These are phyloP conservation scores for Acronicta alni DNA, from an alignment of 2,888 invertebrate species.

Conservation along the genomic window DNA sequence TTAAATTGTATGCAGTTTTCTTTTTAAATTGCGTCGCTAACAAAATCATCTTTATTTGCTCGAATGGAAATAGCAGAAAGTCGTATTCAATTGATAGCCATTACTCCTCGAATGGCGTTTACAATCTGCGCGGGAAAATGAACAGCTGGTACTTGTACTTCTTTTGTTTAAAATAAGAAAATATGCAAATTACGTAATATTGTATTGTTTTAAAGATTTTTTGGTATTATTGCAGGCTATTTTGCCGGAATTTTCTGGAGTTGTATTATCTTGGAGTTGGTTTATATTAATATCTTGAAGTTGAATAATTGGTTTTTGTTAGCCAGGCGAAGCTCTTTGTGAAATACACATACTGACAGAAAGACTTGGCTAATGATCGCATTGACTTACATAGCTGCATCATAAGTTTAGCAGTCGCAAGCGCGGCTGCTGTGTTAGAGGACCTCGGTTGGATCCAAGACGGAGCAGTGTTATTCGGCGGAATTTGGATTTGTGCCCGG, in stretches of 20 bases:
- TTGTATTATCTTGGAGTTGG: no score
- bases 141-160: slow-evolving; percentile 51
- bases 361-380: no score
- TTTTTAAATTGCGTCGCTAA: neutral
- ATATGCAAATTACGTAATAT: slow-evolving; percentile 43
- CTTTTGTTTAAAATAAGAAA: slow-evolving; percentile 34
- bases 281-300: no score
- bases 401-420: no score
- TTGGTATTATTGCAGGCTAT: neutral
- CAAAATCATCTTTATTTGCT: slow-evolving; percentile 26
- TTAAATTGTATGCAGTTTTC: neutral
- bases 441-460: no score
- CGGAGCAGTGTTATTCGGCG: no score
- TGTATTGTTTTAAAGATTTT: slow-evolving; percentile 5
- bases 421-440: no score
- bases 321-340: no score
- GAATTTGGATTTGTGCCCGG: no score
- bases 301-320: no score
- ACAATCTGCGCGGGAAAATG: slow-evolving; percentile 49
- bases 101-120: slow-evolving; percentile 34
- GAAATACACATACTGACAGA: no score
- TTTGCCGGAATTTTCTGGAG: slow-evolving; percentile 4
- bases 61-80: slow-evolving; percentile 24
- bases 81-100: slow-evolving; percentile 34
- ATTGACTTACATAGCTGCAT: no score